These are phyloP conservation scores for Pachypeltis micranthus DNA, from an alignment of 1,140 invertebrate genomes.

Conservation along the genomic window DNA sequence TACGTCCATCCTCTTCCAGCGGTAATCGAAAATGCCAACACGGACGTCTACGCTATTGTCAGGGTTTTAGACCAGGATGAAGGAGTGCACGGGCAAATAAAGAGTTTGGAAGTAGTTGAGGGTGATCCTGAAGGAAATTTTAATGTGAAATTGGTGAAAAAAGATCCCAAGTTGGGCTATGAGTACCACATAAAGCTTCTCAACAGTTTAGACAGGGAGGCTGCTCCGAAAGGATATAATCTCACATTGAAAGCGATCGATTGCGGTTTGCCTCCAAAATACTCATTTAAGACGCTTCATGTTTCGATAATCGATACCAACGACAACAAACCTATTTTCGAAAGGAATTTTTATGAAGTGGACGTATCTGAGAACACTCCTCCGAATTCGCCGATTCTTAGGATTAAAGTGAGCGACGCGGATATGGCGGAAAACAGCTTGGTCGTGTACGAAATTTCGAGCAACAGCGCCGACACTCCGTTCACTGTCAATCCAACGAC, in stretches of 20 bases:
- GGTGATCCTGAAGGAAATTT: conserved; percentile 81
- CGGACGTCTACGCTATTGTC: conserved; percentile 80
- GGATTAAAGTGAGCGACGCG: conserved; percentile 70
- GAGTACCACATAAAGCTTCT: conserved; percentile 67
- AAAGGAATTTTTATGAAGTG: conserved; percentile 75
- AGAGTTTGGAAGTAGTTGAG: conserved; percentile 68
- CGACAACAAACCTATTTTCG: conserved; percentile 77
- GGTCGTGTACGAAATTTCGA: conserved; percentile 70
- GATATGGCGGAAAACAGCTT: conserved; percentile 67
- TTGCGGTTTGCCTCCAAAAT: conserved; percentile 58
- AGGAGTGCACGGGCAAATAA: conserved; percentile 71
- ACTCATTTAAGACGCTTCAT: conserved; percentile 58
- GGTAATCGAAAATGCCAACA: conserved; percentile 70
- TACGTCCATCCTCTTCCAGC: conserved; percentile 62
- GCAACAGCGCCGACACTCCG: conserved; percentile 57
- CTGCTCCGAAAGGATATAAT: conserved; percentile 65
- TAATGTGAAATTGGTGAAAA: conserved; percentile 29
- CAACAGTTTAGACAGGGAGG: conserved; percentile 59
- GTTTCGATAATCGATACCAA: conserved; percentile 64
- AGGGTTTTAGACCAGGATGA: conserved; percentile 68
- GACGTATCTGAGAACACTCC: conserved; percentile 77
- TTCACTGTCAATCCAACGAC: conserved; percentile 78
- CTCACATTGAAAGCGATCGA: conserved; percentile 75
- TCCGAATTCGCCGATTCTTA: conserved; percentile 73
- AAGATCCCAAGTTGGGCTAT: conserved; percentile 31